These are phyloP conservation scores for Sesia apiformis DNA, from an alignment of 2,888 invertebrate species.

Conservation along the genomic window DNA sequence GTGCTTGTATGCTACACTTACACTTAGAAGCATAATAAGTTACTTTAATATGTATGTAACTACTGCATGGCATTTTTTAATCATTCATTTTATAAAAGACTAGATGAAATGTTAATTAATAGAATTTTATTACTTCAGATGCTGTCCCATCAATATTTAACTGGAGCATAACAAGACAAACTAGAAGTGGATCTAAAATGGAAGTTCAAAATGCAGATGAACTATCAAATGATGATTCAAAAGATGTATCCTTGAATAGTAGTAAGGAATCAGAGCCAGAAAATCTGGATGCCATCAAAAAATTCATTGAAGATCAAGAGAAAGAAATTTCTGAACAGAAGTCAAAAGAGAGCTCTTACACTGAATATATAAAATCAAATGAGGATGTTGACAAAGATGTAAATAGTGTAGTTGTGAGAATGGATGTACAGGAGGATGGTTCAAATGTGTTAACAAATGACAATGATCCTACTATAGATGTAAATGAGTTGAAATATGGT, in stretches of 20 bases:
- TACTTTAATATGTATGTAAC: too few relatives aligned
- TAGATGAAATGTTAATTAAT: neutral
- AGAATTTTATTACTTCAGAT: slow-evolving; percentile 46
- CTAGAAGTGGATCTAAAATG: slow-evolving; percentile 3
- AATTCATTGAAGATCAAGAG: slow-evolving; percentile 51
- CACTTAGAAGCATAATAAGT: too few relatives aligned
- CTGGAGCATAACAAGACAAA: slow-evolving; percentile 50
- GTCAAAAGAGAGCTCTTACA: neutral
- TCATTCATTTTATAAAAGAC: neutral
- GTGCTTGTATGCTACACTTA: too few relatives aligned
- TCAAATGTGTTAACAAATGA: neutral
- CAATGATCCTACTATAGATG: neutral
- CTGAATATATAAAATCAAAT: neutral
- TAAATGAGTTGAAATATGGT: neutral
- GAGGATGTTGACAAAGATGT: too few relatives aligned
- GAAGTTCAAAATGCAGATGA: slow-evolving; percentile 22
- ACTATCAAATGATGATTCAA: slow-evolving; percentile 8
- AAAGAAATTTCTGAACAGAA: slow-evolving; percentile 11
- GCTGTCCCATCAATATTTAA: slow-evolving; percentile 83
- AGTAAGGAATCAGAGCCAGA: slow-evolving; percentile 43
- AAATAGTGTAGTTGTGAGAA: too few relatives aligned
- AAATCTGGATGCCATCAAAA: slow-evolving; percentile 55
- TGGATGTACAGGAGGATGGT: neutral
- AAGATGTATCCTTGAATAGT: slow-evolving; percentile 13
- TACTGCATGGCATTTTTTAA: too few relatives aligned